Percentiles rank a stretch among this genome's conserved stretches.
phyloP scores from a whole-genome alignment of 2,113 vertebrate species.

The Syrmaticus mikado region DNA sequence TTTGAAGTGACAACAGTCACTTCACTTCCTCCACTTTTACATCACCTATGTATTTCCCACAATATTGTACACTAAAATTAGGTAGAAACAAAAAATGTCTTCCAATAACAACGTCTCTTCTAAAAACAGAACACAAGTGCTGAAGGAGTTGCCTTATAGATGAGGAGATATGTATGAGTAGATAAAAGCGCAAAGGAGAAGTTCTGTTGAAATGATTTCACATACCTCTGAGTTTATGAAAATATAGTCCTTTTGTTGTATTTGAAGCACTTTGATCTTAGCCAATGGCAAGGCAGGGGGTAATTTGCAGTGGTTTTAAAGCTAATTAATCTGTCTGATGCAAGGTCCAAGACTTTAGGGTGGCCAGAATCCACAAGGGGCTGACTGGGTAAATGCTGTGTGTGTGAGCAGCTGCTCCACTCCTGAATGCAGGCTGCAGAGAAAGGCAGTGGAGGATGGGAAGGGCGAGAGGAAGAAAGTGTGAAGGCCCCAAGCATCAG shows the following conservation, averaged over 20 bases:
- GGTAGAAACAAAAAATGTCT: not conserved
- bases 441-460: rapidly evolving
- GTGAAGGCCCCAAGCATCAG: not conserved
- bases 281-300: not conserved
- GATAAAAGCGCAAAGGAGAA: not conserved
- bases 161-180: not conserved
- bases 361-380: not conserved
- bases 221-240: not conserved
- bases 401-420: not conserved
- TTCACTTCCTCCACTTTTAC: not conserved
- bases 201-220: not conserved
- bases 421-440: not conserved
- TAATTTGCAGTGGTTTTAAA: not conserved
- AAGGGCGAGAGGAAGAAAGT: not conserved
- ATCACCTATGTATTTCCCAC: not conserved
- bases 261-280: not conserved
- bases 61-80: not conserved
- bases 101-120: not conserved
- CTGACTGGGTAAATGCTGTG: too few species aligned
- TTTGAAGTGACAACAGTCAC: not conserved
- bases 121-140: not conserved
- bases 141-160: not conserved
- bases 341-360: not conserved
- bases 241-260: not conserved
- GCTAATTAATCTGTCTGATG: not conserved